Base-by-base conservation (phyloP, 1,140 invertebrate genomes). In the Tetramorium alpestre region DNA sequence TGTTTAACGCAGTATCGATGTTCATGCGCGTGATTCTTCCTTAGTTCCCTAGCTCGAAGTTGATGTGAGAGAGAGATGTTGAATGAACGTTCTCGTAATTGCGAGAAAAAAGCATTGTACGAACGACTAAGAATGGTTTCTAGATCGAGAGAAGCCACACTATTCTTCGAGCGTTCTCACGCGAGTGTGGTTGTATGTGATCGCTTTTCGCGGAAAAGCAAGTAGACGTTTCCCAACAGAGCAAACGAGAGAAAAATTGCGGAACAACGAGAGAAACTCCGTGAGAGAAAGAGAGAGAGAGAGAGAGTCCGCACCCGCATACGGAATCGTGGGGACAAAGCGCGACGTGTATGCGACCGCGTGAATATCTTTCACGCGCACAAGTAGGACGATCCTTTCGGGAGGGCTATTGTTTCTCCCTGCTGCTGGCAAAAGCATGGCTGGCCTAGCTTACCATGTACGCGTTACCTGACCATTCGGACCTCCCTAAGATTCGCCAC, bases 191-290 rank as follows among this genome's bases (percentile, higher is more conserved):
- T 44, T 18, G 18, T 82, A 72, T 60, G 72, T 82, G 67, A 82
- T 82, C 54, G 67, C 18, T 82, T 82, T 82, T 60, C 80, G 67
- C 51, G 80, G 80, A 82, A 82, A 82, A 82, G 38, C 65, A 18
- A 47, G 38, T 65, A 7, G 25, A 58, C 49, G 65, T 81, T 70
- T 82, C 78, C 41, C 65, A 82, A 82, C 51, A 10, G n/a, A 33
- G 6, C 13, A n/a, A 82, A 82, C 41, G 67, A 82, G 67, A 28
- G 80, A 82, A 82, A 82, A 82, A 60, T 82, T 58, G 38, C 51
- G 41, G 56, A 82, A 72, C 33, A 69, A 22, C n/a, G 16, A 16
- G 80, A 73, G 80, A 82, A 82, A 82, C 65, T 73, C 28, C 25
- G 78, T 64, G 65, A 58, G 49, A 70, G 47, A 69, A 28, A 80